Evolutionary conservation across 1,140 invertebrate species (phyloP), one percentile per base, ranked within the genome.

Genomic region (Drosophila nikananu): DNA sequence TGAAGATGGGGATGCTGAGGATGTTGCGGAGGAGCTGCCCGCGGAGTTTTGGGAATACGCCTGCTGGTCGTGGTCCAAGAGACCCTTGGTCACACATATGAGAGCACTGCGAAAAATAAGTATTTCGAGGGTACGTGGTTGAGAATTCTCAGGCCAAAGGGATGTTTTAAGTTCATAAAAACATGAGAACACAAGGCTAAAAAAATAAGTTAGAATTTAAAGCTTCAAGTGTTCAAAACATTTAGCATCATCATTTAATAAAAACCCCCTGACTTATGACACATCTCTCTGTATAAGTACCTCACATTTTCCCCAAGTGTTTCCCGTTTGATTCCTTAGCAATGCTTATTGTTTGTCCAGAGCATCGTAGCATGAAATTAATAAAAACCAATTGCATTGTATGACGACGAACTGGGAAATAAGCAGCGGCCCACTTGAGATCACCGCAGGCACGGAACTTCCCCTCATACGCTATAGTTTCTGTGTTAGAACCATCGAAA

Each of bases 291-390:
- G 3, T 23, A 37, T 1, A 23, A 55, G 8, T 37, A 23, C 5
- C 35, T 13, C 32, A 5, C 15, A 55, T 30, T 12, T 68, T 65
- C 37, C 19, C 3, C 9, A 1, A 67, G 67, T 71, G 67, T 15
- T 19, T 27, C 2, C 0, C 23, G 21, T 37, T 30, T 21, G 39
- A 23, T 44, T 27, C 30, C 49, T 4, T 5, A 17, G 49, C 52
- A 60, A 30, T 46, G 52, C 39, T 64, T 37, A 81, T 89, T 92
- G 90, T 92, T 92, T 92, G 78, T 41, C 55, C 68, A 75, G 60
- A 39, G 80, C 82, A 65, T 23, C 68, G 68, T 65, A 73, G 77
- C 91, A 83, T 92, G 91, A 92, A 92, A 92, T 92, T 92, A 92
- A 92, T 92, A 80, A 78, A 71, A 54, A 58, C 55, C 73, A 81